Base-by-base conservation (phyloP, 2,113 vertebrate genomes). In the Sorex fumeus region DNA sequence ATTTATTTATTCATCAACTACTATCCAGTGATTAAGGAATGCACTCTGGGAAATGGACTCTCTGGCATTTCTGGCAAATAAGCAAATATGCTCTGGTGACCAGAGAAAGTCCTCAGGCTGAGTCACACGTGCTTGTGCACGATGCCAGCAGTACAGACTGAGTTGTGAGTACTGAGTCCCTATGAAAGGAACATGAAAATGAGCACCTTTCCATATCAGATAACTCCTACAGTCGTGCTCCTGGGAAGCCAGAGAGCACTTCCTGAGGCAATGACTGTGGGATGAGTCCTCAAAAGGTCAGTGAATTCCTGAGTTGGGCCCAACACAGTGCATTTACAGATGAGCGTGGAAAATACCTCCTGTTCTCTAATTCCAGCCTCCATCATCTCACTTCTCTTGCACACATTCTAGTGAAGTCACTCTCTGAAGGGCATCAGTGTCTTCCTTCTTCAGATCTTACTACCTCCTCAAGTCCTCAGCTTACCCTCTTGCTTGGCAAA, bases 11-110 rank as follows among this genome's bases (percentile, higher is more conserved):
- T 76, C 60, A 62, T 15, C 25, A 83, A 66, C 34, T 79, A 64
- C 47, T 64, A 30, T 72, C 88, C 53, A 1, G 36, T n/a, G 21
- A 67, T 30, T 88, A 57, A 86, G 53, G 50, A 23, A n/a, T 84
- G 57, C 66, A 83, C 67, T 27, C 81, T 76, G 32, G 45, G 85
- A 95, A 88, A 75, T 85, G 50, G 79, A 90, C 72, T 86, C 84
- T 78, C 83, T 88, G 86, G 83, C 71, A 89, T 91, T 90, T 92
- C 84, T 92, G 91, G 62, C 72, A 84, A 91, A 43, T n/a, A 30
- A 71, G 69, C 67, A 83, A 80, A 62, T 76, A 64, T 88, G 84
- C 67, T 40, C 62, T 86, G 83, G 80, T 45, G 60, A n/a, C 62
- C 89, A 88, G 47, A 83, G 81, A 74, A 88, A 91, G 67, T 91